Base-by-base conservation (phyloP, 2,888 invertebrate species). In the Cylindroiulus punctatus region DNA sequence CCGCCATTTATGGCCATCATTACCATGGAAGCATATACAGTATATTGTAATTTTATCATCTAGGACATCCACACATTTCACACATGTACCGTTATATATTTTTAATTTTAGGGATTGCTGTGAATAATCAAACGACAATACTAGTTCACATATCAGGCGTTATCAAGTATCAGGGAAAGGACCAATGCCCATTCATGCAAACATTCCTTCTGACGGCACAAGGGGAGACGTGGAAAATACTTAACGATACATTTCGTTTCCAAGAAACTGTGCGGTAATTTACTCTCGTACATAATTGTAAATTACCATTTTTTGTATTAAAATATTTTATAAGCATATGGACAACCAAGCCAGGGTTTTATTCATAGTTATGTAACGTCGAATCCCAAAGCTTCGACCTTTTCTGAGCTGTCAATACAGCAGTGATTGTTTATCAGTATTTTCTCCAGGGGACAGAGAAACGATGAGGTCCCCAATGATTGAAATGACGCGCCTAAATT, bases 221-320 rank as follows among this genome's bases (percentile, higher is more conserved):
- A 88, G 96, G 94, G 22, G 96, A 96, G 88, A 97, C 97, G 90
- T 98, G 97, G 97, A 97, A 97, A 92, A 96, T 98, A 88, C 96
- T 96, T 19, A 96, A 95, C 81, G 97, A 98, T 90, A 95, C 95
- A 89, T 97, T 96, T 89, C 93, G 97, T 90, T 92, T 96, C 89
- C 95, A 96, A 92, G 96, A 90, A 86, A 86, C 86, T 84, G 85
- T 87, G 26, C 86, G 85, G 44, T 88, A 87, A 30, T 1, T 76
- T 76, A 14, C 36, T n/a, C 52, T 7, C 4, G 12, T 1, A 7
- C 52, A n/a, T 10, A n/a, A 19, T 5, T 52, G 52, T 52, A 52
- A 17, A n/a, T 52, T 52, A n/a, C 2, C 14, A 14, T 76, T 10
- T 76, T 65, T 76, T 76, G 14, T 30, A 76, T 30, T 76, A 76